A percentile compares a stretch with the other conserved stretches of the same genome.
phyloP scores from a whole-genome alignment of 2,888 invertebrate species.

The Epirrhoe alternata region DNA sequence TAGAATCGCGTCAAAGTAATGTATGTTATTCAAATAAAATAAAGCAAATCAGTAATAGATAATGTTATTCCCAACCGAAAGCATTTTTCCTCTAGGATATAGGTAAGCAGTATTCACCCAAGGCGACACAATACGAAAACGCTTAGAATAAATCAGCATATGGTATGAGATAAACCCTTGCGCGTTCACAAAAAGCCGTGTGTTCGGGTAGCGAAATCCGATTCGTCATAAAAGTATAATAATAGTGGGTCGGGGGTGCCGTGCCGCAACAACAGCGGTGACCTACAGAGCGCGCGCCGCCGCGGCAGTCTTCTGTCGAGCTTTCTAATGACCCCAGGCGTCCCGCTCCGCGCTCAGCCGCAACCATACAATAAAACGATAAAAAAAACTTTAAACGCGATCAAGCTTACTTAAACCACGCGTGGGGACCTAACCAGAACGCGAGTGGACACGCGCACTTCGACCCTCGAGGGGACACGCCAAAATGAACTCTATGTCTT shows the following conservation, averaged over 20 bases:
- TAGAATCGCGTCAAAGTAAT: not conserved
- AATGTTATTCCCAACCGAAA: slow-evolving; percentile 1
- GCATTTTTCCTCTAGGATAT: slow-evolving; percentile 23
- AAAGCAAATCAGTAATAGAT: slow-evolving; percentile 2
- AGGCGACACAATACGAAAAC: slow-evolving; percentile 47
- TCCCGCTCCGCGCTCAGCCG: slow-evolving; percentile 72
- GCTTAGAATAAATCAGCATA: slow-evolving; percentile 47
- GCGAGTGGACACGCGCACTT: slow-evolving; percentile 69
- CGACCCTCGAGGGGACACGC: slow-evolving; percentile 52
- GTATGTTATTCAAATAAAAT: not conserved
- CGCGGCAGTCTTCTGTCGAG: slow-evolving; percentile 83
- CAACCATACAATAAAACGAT: slow-evolving; percentile 60
- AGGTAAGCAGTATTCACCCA: slow-evolving; percentile 37
- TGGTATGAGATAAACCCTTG: slow-evolving; percentile 54
- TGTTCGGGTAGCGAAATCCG: slow-evolving; percentile 77
- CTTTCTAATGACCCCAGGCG: slow-evolving; percentile 84
- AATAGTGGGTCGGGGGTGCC: slow-evolving; percentile 81
- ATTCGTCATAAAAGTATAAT: slow-evolving; percentile 85
- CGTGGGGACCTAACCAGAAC: slow-evolving; percentile 58
- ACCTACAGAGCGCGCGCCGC: slow-evolving; percentile 80
- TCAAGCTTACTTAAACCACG: slow-evolving; percentile 68
- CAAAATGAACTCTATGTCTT: slow-evolving; percentile 76
- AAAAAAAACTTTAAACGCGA: slow-evolving; percentile 63
- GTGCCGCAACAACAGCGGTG: slow-evolving; percentile 79
- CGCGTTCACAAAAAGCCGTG: slow-evolving; percentile 67